phyloP scores from a whole-genome alignment of 2,888 invertebrate species.

The Drosophila setosimentum region DNA sequence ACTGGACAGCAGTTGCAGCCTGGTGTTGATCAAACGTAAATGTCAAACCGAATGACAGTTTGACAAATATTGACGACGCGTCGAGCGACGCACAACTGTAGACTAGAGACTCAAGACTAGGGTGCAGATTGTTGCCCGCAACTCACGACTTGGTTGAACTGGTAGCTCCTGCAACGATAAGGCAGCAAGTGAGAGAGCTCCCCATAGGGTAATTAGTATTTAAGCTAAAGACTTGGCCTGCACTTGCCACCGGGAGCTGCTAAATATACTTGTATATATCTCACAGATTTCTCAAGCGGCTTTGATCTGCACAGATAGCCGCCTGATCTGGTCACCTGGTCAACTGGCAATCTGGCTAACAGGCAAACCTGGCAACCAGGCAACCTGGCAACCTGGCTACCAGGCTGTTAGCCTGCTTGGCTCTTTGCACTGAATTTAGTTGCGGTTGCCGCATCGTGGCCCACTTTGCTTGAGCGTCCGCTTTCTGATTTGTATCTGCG shows the following conservation, averaged over 20 bases:
- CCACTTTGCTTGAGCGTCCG: conserved; percentile 59
- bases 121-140: conserved; percentile 32
- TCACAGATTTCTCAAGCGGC: conserved; percentile 56
- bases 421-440: conserved; percentile 6
- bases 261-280: conserved; percentile 59
- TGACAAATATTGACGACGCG: conserved; percentile 84
- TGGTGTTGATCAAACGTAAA: conserved; percentile 83
- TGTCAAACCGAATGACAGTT: conserved; percentile 83
- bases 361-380: neutral
- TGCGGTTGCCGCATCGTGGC: conserved; percentile 60
- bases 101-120: conserved; percentile 5
- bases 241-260: conserved; percentile 69
- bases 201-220: conserved; percentile 83
- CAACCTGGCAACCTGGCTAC: neutral
- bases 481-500: conserved; percentile 71
- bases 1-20: conserved; percentile 32
- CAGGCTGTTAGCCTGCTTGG: neutral
- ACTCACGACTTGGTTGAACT: conserved; percentile 40
- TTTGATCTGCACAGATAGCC: conserved; percentile 72
- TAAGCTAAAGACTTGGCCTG: conserved; percentile 64
- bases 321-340: conserved; percentile 29
- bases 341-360: conserved; percentile 1
- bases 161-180: conserved; percentile 51
- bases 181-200: conserved; percentile 50
- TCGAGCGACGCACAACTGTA: conserved; percentile 57